Percentiles rank a stretch among this genome's conserved stretches.
Evolutionary conservation across 2,888 invertebrate species (phyloP).

Genomic region (Synergus japonicus): DNA sequence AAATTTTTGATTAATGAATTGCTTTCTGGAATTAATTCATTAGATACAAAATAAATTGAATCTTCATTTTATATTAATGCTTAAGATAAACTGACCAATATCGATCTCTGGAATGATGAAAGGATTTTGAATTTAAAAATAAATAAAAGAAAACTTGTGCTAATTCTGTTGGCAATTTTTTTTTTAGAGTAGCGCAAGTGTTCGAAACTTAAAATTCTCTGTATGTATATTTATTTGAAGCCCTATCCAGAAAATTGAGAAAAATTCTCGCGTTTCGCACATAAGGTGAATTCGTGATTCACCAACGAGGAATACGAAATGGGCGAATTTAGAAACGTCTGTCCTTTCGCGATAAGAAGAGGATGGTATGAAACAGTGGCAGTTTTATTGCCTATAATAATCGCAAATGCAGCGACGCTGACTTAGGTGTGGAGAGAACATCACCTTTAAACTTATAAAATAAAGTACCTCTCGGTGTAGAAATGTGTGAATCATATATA

Average conservation of each 20-base stretch:
- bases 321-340: conserved; percentile 50
- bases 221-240: not conserved
- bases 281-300: conserved; percentile 44
- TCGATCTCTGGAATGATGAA: no score
- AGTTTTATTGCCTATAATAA: conserved; percentile 61
- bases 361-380: conserved; percentile 53
- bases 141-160: no score
- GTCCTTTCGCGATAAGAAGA: conserved; percentile 59
- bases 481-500: not conserved
- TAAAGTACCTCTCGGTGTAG: not conserved
- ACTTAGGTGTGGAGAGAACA: not conserved
- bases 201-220: no score
- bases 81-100: not conserved
- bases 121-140: no score
- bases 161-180: not conserved
- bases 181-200: not conserved
- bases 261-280: conserved; percentile 34
- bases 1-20: not conserved
- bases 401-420: conserved; percentile 41
- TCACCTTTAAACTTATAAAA: conserved; percentile 33
- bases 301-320: conserved; percentile 25
- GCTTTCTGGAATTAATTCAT: not conserved
- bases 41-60: not conserved
- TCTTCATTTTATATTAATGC: not conserved
- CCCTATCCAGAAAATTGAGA: conserved; percentile 9